Percentiles rank a stretch among this genome's conserved stretches.
phyloP scores from a whole-genome alignment of 64 coral and sea anemone species.

The Montipora efflorescens region DNA sequence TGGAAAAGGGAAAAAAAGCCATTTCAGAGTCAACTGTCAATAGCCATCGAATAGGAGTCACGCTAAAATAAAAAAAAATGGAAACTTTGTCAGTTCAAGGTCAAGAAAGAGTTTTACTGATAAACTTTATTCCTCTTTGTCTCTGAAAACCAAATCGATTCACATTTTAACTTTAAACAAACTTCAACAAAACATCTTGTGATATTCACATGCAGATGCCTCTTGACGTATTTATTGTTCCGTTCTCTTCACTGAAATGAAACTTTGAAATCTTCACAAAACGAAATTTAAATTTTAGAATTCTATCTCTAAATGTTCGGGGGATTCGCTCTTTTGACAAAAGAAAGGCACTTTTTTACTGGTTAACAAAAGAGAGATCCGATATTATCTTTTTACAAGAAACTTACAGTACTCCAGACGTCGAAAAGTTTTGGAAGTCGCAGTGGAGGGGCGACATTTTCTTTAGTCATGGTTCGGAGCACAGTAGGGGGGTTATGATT shows the following conservation, averaged over 20 bases:
- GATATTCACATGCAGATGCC: not conserved
- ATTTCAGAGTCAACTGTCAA: too few species aligned
- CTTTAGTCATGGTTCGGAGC: constrained; percentile 23
- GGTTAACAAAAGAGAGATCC: constrained; percentile 1
- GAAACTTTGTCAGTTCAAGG: too few species aligned
- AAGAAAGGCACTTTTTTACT: constrained; percentile 11
- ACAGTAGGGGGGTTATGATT: constrained; percentile 28
- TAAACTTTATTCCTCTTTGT: too few species aligned
- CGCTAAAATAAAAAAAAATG: too few species aligned
- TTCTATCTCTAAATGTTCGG: too few species aligned
- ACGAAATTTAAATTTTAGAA: constrained; percentile 27
- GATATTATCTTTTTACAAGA: constrained; percentile 41
- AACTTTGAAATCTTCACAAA: not conserved
- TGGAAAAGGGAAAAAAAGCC: too few species aligned
- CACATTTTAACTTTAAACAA: too few species aligned
- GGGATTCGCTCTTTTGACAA: constrained; percentile 22
- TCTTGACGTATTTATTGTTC: not conserved
- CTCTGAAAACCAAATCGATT: too few species aligned
- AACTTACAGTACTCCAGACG: not conserved
- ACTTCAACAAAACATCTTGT: too few species aligned
- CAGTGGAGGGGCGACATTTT: constrained; percentile 44
- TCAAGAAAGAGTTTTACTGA: too few species aligned
- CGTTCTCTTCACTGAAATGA: not conserved
- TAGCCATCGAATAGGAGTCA: too few species aligned
- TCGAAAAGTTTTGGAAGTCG: constrained; percentile 20